These are phyloP conservation scores for Drosophila seguyi DNA, from an alignment of 1,140 invertebrate genomes.

Conservation along the genomic window DNA sequence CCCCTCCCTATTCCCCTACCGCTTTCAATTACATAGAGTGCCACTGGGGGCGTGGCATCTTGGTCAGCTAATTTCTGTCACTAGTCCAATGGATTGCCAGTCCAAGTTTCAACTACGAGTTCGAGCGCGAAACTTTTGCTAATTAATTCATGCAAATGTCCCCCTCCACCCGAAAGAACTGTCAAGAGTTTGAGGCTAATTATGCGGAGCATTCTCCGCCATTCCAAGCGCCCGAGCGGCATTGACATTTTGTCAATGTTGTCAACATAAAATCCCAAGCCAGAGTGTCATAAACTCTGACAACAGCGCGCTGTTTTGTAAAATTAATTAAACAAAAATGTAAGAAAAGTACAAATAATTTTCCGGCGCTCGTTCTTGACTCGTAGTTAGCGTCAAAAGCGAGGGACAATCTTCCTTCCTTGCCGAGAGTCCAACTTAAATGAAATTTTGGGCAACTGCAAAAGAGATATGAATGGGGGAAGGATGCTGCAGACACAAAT, in stretches of 20 bases:
- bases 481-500: neutral
- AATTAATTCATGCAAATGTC: constrained; percentile 81
- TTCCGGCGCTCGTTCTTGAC: constrained; percentile 65
- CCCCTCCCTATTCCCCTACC: constrained; percentile 12
- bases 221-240: constrained; percentile 19
- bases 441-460: constrained; percentile 61
- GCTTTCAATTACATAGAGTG: constrained; percentile 73
- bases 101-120: constrained; percentile 35
- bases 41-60: constrained; percentile 17
- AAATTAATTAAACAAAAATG: constrained; percentile 84
- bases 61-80: constrained; percentile 47
- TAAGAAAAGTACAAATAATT: constrained; percentile 79
- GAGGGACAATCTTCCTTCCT: constrained; percentile 6
- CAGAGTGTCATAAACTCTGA: constrained; percentile 81
- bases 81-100: constrained; percentile 44
- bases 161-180: constrained; percentile 26
- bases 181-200: constrained; percentile 60
- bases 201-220: constrained; percentile 59
- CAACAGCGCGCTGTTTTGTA: constrained; percentile 61
- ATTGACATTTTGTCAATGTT: constrained; percentile 83
- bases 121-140: constrained; percentile 63
- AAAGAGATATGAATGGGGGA: constrained; percentile 11
- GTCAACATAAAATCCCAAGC: constrained; percentile 76
- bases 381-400: constrained; percentile 29
- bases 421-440: constrained; percentile 71